Evolutionary conservation across 1,140 invertebrate genomes (phyloP).

Genomic region (Aphelenchoides besseyi): DNA sequence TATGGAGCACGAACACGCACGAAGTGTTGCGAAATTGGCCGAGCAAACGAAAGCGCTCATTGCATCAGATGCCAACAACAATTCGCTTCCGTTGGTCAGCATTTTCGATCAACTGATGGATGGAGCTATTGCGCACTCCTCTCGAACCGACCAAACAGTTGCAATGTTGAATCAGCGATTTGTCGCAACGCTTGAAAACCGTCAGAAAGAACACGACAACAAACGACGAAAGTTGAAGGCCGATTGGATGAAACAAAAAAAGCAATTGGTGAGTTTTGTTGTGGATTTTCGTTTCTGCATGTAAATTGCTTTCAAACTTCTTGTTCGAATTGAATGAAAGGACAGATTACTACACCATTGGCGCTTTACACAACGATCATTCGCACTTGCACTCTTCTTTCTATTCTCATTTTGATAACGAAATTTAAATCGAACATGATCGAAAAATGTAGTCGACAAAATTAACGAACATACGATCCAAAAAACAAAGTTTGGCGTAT

Average conservation of each 20-base stretch:
- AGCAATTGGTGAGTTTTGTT: constrained; percentile 45
- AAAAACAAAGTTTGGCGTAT: no score
- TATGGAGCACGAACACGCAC: constrained; percentile 46
- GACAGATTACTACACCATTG: no score
- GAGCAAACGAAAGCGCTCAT: constrained; percentile 46
- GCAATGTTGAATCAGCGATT: constrained; percentile 42
- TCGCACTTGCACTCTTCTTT: no score
- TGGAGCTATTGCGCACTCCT: constrained; percentile 27
- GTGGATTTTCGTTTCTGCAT: no score
- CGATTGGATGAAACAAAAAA: constrained; percentile 44
- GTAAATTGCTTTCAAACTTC: no score
- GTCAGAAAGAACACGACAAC: constrained; percentile 52
- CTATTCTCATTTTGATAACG: no score
- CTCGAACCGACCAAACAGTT: constrained; percentile 34
- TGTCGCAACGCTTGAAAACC: constrained; percentile 44
- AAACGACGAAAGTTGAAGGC: constrained; percentile 44
- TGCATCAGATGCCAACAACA: constrained; percentile 27
- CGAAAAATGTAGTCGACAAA: no score
- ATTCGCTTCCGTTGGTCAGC: constrained; percentile 36
- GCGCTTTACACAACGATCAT: no score
- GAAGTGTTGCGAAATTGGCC: constrained; percentile 42
- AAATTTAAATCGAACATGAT: no score
- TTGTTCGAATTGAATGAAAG: no score
- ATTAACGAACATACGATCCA: no score
- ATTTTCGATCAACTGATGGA: constrained; percentile 49